Percentiles rank a stretch among this genome's conserved stretches.
phyloP scores from a whole-genome alignment of 2,113 vertebrate genomes.

The Malurus alboscapulatus region DNA sequence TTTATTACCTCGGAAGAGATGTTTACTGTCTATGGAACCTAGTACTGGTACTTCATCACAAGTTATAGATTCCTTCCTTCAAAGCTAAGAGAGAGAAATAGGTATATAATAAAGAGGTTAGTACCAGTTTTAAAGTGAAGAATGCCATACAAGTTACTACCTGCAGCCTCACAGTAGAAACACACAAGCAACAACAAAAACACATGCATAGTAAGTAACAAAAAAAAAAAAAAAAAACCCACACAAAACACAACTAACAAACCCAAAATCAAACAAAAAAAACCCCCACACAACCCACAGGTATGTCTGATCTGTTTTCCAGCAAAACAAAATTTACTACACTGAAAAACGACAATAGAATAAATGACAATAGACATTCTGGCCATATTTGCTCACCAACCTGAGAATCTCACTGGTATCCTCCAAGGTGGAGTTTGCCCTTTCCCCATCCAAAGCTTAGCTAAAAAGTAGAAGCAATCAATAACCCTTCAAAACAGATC shows the following conservation, averaged over 20 bases:
- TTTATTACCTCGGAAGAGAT: background rate
- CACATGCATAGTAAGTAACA: too few relatives aligned
- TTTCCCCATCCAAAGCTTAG: background rate
- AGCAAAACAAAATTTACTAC: background rate
- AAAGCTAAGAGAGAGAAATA: background rate
- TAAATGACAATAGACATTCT: background rate
- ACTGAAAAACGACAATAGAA: background rate
- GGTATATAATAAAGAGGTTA: background rate
- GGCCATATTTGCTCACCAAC: background rate
- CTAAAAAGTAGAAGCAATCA: constrained; percentile 9
- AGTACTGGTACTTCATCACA: background rate
- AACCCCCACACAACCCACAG: background rate
- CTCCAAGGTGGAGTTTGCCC: background rate
- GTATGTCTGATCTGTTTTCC: accelerated
- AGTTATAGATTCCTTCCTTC: background rate
- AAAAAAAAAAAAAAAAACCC: too few relatives aligned
- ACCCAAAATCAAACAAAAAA: too few relatives aligned
- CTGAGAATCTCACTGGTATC: background rate
- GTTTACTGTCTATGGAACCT: background rate
- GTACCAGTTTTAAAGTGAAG: background rate
- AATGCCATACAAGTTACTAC: background rate
- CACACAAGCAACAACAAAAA: background rate
- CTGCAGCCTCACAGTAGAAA: background rate
- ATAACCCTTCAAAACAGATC: background rate
- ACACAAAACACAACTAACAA: too few relatives aligned